A percentile compares a stretch with the other conserved stretches of the same genome.
Conservation (phyloP, 2,113 vertebrate genomes). For the Muntiacus muntjak region DNA sequence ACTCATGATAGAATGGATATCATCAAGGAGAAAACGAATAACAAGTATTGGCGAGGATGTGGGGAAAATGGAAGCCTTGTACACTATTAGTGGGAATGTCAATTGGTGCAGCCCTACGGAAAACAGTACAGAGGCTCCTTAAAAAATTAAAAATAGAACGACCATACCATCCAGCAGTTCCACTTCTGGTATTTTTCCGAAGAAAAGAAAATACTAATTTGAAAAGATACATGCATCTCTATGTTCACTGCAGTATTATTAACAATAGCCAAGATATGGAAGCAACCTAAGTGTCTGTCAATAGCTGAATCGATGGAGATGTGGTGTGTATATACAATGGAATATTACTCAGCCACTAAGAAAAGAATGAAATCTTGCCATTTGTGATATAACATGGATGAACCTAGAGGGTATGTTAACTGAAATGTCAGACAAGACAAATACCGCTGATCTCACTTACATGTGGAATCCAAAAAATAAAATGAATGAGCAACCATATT, state of each 20-base stretch:
- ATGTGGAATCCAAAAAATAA: neutral
- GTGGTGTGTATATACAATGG: neutral
- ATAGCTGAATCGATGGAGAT: neutral
- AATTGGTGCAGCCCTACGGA: neutral
- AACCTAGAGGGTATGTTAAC: neutral
- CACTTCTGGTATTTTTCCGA: neutral
- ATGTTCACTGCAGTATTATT: neutral
- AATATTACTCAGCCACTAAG: neutral
- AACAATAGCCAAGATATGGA: neutral
- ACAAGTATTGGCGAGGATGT: neutral
- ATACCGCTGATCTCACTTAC: neutral
- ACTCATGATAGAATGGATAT: fast-evolving
- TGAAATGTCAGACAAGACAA: neutral
- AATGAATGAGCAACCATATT: neutral
- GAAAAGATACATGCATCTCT: neutral
- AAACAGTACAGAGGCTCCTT: neutral
- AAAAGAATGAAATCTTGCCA: neutral
- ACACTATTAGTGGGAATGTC: neutral
- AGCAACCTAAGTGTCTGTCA: neutral
- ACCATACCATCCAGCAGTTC: neutral
- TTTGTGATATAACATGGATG: neutral
- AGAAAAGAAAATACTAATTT: neutral
- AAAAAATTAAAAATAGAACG: neutral
- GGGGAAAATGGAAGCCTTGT: neutral
- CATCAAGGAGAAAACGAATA: neutral